Base-by-base conservation (phyloP, 1,140 invertebrate genomes). In the Macrosteles quadrilineatus region DNA sequence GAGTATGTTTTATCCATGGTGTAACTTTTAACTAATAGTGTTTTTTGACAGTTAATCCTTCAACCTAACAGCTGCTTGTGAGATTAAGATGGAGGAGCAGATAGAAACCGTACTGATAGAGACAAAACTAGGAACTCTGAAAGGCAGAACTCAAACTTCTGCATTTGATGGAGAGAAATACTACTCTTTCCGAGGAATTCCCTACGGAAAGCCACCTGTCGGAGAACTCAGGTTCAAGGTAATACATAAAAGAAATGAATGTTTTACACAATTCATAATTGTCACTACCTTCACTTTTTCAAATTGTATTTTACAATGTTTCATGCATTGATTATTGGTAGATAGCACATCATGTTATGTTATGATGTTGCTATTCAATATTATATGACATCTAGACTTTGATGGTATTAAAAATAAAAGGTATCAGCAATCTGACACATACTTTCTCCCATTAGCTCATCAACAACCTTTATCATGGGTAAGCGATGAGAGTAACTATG, bases 141-240 rank as follows among this genome's bases (percentile, higher is more conserved):
- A 32, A 36, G 67, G 67, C 3, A 23, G n/a, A 9, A 29, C 17
- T 4, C n/a, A 36, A 17, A 57, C 31, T 31, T 30, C 47, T 14
- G 21, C 50, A 9, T 36, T 55, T 1, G 31, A 21, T 12, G 17
- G 36, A 17, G 11, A 36, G 21, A 31, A 57, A 17, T 68, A 55
- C 76, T 85, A 83, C 75, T 84, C 84, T 32, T 91, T 90, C 79
- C 81, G 84, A 31, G 88, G 87, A 2, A 87, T 91, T 36, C 88
- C 87, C 0, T 91, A 88, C 74, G 89, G 88, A 4, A 81, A 86
- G 74, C 83, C 89, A 6, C 90, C 89, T 0, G 73, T 89, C 0
- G 86, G 84, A 14, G 79, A 83, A 0, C 77, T 88, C 0, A 80
- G 89, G 64, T 90, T 90, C 63, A 77, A 79, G 75, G 82, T 83